phyloP scores from a whole-genome alignment of 2,888 invertebrate genomes.

The Boloria euphrosyne region DNA sequence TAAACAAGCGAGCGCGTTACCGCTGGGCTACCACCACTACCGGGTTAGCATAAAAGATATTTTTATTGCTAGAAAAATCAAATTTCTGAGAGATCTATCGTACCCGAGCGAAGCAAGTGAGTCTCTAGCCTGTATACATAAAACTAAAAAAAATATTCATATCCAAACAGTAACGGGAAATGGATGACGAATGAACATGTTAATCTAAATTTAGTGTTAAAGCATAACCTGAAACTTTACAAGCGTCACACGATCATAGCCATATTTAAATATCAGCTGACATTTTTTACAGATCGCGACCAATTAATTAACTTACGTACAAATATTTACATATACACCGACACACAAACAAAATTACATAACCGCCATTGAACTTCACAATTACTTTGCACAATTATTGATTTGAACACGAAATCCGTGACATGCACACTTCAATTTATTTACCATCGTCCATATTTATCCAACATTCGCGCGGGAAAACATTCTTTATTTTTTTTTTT shows the following conservation, averaged over 20 bases:
- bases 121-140: too few relatives aligned
- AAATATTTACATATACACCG: constrained; percentile 18
- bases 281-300: constrained; percentile 11
- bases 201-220: neutral
- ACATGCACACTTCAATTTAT: constrained; percentile 47
- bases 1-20: too few relatives aligned
- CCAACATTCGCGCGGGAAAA: constrained; percentile 61
- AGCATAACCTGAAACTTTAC: neutral
- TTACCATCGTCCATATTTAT: constrained; percentile 70
- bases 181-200: too few relatives aligned
- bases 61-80: too few relatives aligned
- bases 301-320: constrained; percentile 15
- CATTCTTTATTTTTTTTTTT: constrained; percentile 58
- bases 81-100: too few relatives aligned
- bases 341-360: constrained; percentile 60
- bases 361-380: constrained; percentile 65
- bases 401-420: constrained; percentile 53
- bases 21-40: too few relatives aligned
- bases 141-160: too few relatives aligned
- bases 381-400: constrained; percentile 44
- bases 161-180: too few relatives aligned
- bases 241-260: neutral
- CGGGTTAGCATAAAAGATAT: too few relatives aligned
- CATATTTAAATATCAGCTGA: constrained; percentile 16
- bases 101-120: too few relatives aligned